Evolutionary conservation across 1,140 invertebrate species (phyloP), one percentile per base, ranked within the genome.

Genomic region (Calephelis nemesis): DNA sequence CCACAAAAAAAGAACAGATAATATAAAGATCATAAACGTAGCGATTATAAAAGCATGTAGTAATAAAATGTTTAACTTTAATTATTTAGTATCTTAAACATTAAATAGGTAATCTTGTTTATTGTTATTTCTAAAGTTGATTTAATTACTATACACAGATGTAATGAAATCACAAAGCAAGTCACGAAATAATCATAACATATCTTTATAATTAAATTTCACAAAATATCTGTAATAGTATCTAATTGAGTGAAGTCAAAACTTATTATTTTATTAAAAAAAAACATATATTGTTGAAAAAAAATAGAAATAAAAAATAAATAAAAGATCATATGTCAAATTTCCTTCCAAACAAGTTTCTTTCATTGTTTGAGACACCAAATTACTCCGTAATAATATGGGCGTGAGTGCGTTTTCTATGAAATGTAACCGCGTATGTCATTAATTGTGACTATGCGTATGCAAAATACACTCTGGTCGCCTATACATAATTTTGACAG

Each of bases 401-500:
- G 66, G 68, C 13, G 62, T 62, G 70, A 69, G 73, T 69, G 73
- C 70, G 60, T 49, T 65, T 5, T 49, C 48, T 52, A 65, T 65
- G 63, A 49, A n/a, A 65, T 19, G 47, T n/a, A 49, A 15, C 30
- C 47, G 60, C 47, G 8, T 65, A 19, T 47, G 47, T 52, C 65
- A 66, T 13, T 19, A 19, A 19, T 45, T 45, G 67, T 68, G 72
- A 63, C 72, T 63, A 68, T 74, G 69, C 64, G 63, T 63, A 71
- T 74, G 73, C 70, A 7, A 72, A 74, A 70, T 74, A 74, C 73
- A 72, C 73, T 74, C 70, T 48, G 47, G 65, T 71, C 64, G 68
- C 62, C 48, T 39, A 47, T 15, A 62, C 47, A 48, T 47, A 67
- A 62, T 68, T 62, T 69, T 69, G 67, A 71, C 15, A 68, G 66